Evolutionary conservation across 2,113 vertebrate genomes (phyloP).

Genomic region (Neolamprologus fasciatus): DNA sequence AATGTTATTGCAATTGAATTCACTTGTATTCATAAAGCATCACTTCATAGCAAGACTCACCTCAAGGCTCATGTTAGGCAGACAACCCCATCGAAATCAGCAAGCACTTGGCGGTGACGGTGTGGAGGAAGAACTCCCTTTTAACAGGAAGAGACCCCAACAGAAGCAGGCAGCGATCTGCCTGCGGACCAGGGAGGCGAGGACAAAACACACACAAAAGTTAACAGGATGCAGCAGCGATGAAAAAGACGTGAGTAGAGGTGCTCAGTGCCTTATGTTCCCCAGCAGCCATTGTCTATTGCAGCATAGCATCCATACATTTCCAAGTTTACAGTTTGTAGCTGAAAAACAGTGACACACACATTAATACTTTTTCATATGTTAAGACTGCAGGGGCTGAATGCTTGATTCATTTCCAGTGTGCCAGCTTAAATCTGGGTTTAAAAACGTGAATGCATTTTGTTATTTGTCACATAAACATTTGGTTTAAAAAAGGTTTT

Average conservation of each 20-base stretch:
- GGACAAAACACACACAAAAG: not conserved
- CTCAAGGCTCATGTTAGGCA: not conserved
- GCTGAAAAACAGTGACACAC: not conserved
- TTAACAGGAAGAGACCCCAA: not conserved
- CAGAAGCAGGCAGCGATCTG: not conserved
- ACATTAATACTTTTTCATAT: not conserved
- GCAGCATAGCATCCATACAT: not conserved
- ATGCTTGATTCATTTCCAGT: not conserved
- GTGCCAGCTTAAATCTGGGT: not conserved
- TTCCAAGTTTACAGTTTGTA: not conserved
- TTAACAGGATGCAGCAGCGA: not conserved
- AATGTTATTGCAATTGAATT: accelerated
- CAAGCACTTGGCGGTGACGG: accelerated
- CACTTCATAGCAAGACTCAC: not conserved
- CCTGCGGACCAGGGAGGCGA: accelerated
- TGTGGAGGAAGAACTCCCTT: not conserved
- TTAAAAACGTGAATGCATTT: accelerated
- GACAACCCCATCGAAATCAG: not conserved
- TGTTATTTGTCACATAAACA: not conserved
- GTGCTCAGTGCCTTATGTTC: not conserved
- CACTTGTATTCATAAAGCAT: not conserved
- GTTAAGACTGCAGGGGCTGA: not conserved
- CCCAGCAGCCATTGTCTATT: not conserved
- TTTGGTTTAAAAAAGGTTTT: not conserved
- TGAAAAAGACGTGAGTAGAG: not conserved